Evolutionary conservation across 2,888 invertebrate genomes (phyloP), one percentile per base, ranked within the genome.

Genomic region (Thera obeliscata): DNA sequence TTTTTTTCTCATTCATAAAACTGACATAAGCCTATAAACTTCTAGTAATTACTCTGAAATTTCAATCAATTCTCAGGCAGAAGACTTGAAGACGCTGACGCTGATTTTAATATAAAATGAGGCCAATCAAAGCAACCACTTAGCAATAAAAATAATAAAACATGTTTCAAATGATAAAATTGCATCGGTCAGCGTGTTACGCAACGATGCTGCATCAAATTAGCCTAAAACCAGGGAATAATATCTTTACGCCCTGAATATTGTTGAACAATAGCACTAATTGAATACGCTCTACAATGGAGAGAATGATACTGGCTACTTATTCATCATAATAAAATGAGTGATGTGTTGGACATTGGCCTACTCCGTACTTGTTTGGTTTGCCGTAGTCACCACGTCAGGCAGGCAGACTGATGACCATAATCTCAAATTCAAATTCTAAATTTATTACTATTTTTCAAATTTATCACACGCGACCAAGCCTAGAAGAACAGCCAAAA

Each of bases 181-280:
- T 59, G 60, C 35, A 63, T 66, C 48, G 60, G 50, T 41, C 62
- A 55, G 61, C 55, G 56, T 64, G 59, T 71, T 66, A 58, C 62
- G 70, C 64, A 52, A 64, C 66, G 62, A 22, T 2, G 50, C 66
- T 57, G 70, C 58, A 70, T 71, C 58, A 66, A 59, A 69, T 72
- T 72, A 71, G 62, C 70, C 67, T 70, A 67, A 58, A 56, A 50
- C 35, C 43, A n/a, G 33, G 50, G 48, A 12, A 3, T n/a, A 57
- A 54, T 52, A 22, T 69, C 69, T 75, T 72, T 68, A 73, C 68
- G 75, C 74, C 66, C 75, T 74, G 68, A 71, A 75, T 74, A 54
- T 33, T 56, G 11, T 66, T 48, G 64, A 70, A 75, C 75, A 75
- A 75, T 72, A 61, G 58, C 22, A 54, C 52, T 73, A 68, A 68